These are phyloP conservation scores for Clarias pachynema DNA, from an alignment of 2,797 vertebrate genomes.

Conservation along the genomic window DNA sequence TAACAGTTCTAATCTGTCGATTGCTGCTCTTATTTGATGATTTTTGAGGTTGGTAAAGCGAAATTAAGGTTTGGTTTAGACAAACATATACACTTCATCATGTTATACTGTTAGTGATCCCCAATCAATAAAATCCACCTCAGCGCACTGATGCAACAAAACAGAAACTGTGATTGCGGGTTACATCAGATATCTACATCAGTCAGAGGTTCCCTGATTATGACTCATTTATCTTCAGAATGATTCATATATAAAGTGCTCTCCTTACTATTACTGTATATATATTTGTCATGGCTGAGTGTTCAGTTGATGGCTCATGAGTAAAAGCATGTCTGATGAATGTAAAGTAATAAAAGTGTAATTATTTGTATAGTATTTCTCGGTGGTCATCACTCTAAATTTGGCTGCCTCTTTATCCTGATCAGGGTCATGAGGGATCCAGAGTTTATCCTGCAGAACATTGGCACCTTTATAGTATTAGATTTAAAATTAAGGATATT, in stretches of 20 bases:
- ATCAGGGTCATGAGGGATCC: background rate
- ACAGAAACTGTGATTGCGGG: background rate
- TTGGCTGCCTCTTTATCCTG: background rate
- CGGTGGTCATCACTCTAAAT: background rate
- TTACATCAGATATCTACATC: background rate
- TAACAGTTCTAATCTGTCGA: too few species aligned
- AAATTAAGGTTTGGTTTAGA: too few species aligned
- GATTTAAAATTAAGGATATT: background rate
- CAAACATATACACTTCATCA: too few species aligned
- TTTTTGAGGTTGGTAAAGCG: too few species aligned
- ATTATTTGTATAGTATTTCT: conserved; percentile 5
- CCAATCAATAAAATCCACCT: background rate
- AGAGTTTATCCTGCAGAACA: background rate
- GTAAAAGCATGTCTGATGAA: background rate
- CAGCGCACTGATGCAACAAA: background rate
- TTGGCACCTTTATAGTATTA: background rate
- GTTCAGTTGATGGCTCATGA: background rate
- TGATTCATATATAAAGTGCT: background rate
- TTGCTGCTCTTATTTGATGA: too few species aligned
- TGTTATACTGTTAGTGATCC: too few species aligned
- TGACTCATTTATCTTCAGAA: background rate
- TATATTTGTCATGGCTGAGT: background rate
- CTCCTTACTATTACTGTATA: background rate
- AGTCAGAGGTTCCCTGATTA: background rate
- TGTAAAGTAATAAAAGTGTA: background rate